Conservation (phyloP, 2,888 invertebrate species). For the Odontomyia ornata region DNA sequence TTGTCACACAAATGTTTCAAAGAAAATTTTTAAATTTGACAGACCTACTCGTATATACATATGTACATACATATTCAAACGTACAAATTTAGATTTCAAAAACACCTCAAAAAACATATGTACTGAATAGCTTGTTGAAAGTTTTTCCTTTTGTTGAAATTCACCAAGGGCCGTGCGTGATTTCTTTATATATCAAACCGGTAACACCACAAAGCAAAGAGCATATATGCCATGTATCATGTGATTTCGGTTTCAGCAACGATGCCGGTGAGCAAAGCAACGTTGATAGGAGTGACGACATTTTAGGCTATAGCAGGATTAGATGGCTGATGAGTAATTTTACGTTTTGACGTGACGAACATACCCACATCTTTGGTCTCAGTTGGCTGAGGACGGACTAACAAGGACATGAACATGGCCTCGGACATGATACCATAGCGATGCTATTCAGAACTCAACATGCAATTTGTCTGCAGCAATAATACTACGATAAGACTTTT, state of each 20-base stretch:
- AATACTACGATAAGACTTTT: neutral
- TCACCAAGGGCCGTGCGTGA: too few relatives aligned
- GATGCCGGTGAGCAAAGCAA: neutral
- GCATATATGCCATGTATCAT: too few relatives aligned
- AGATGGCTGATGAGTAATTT: slow-evolving; percentile 21
- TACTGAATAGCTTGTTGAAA: too few relatives aligned
- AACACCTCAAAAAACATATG: too few relatives aligned
- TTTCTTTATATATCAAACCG: neutral
- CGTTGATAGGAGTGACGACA: slow-evolving; percentile 5
- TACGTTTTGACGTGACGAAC: slow-evolving; percentile 32
- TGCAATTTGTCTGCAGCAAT: neutral
- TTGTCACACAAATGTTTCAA: neutral
- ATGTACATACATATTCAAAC: too few relatives aligned
- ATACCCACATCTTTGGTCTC: slow-evolving; percentile 1
- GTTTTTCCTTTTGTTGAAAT: too few relatives aligned
- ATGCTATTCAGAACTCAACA: neutral
- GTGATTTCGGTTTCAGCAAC: neutral
- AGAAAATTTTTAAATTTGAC: neutral
- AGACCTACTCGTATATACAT: too few relatives aligned
- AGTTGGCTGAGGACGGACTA: neutral
- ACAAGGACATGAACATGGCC: neutral
- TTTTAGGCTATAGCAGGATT: slow-evolving; percentile 5
- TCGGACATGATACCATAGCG: neutral
- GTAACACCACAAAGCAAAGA: neutral
- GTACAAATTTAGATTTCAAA: too few relatives aligned